Base-by-base conservation (phyloP, 2,888 invertebrate genomes). In the Podabrus alpinus region DNA sequence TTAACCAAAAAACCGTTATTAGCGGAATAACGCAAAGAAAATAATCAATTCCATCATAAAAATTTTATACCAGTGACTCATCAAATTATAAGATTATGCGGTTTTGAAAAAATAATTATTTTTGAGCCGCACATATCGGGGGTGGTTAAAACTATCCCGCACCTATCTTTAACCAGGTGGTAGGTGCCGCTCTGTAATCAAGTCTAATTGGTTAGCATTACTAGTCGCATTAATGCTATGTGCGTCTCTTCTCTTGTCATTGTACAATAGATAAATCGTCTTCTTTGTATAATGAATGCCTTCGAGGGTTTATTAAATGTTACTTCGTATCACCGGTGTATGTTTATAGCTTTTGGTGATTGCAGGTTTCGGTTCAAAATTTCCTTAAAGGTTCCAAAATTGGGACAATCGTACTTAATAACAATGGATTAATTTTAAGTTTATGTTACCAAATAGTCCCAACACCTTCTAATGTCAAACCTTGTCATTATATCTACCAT, bases 101-200 rank as follows among this genome's bases (percentile, higher is more conserved):
- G 19, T 66, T 66, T 61, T 74, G 68, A 19, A 25, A 68, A 69
- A 75, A 71, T 29, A 45, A 67, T 19, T 17, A 61, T 25, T 59
- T 75, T 62, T 61, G 25, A 45, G 72, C 72, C 77, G 74, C 75
- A 72, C 69, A 25, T 24, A 66, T 21, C 10, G 68, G 45, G 72
- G 73, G 71, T 74, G 77, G 66, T 64, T 68, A 45, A 59, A 71
- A 69, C 71, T 73, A 74, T 25, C 15, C 75, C 77, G 72, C 72
- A 72, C 76, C 73, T 70, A 74, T 62, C 78, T 78, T 70, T 79
- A 78, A 78, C 79, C 77, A 78, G 78, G 78, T 78, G 79, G 66
- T 70, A 61, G 76, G 72, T 76, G 75, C 80, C 80, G 80, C 80
- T 80, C 80, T 80, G 75, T 80, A 80, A 80, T 80, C 77, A 78